phyloP scores from a whole-genome alignment of 2,888 invertebrate genomes.

The Lamproptera curius region DNA sequence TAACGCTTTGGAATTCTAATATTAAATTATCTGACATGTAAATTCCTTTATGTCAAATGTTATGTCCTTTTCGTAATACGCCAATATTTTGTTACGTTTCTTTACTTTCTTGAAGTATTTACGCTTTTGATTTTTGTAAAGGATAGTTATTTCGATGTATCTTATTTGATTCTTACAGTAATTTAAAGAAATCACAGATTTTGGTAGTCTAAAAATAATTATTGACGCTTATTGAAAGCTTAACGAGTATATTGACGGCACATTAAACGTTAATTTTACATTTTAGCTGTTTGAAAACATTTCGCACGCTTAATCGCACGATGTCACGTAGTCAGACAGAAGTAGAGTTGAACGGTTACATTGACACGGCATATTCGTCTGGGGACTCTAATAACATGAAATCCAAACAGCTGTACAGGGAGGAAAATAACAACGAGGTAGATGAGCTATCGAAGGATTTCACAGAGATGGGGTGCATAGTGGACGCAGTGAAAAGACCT shows the following conservation, averaged over 20 bases:
- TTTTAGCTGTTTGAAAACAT: conserved; percentile 42
- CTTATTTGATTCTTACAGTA: no score
- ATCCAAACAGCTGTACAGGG: conserved; percentile 53
- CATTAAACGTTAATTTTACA: conserved; percentile 26
- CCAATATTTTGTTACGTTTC: conserved; percentile 10
- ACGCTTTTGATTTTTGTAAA: conserved; percentile 4
- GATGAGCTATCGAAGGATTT: conserved; percentile 66
- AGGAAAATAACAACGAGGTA: conserved; percentile 72
- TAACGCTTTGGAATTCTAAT: conserved; percentile 34
- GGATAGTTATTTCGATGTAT: conserved; percentile 3
- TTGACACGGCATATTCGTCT: conserved; percentile 54
- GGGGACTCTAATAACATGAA: conserved; percentile 61
- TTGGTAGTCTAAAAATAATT: conserved; percentile 1
- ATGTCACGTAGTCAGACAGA: conserved; percentile 57
- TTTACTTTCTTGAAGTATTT: conserved; percentile 10
- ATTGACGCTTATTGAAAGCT: not conserved
- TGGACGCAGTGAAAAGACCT: conserved; percentile 58
- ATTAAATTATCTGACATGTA: conserved; percentile 16
- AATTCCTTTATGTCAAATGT: conserved; percentile 6
- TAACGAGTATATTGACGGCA: conserved; percentile 4
- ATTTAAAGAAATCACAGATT: no score
- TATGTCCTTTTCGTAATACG: conserved; percentile 2
- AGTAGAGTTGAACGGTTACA: conserved; percentile 43
- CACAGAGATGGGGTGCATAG: conserved; percentile 69
- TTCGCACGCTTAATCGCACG: conserved; percentile 55